phyloP scores from a whole-genome alignment of 2,888 invertebrate species.

The Acronicta leporina region DNA sequence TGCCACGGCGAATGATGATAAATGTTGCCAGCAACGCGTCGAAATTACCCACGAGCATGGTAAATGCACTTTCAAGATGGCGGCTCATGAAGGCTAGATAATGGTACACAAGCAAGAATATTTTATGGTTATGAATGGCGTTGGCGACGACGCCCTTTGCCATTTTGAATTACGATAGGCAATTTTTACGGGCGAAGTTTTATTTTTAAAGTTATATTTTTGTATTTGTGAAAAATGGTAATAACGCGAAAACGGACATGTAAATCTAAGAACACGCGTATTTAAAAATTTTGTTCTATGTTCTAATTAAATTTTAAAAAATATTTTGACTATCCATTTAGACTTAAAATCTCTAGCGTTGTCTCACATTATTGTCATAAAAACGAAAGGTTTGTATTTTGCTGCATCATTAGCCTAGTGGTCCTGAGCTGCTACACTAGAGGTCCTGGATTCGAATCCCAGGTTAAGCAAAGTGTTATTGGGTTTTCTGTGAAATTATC shows the following conservation, averaged over 20 bases:
- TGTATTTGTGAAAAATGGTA: slow-evolving; percentile 9
- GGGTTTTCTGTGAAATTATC: too few species aligned
- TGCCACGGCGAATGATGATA: slow-evolving; percentile 66
- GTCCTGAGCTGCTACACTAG: too few species aligned
- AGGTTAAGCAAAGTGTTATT: too few species aligned
- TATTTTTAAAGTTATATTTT: slow-evolving; percentile 37
- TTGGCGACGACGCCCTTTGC: slow-evolving; percentile 32
- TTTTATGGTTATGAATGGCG: slow-evolving; percentile 56
- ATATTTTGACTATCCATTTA: too few species aligned
- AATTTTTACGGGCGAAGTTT: slow-evolving; percentile 46
- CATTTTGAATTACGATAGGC: slow-evolving; percentile 50
- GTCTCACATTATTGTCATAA: too few species aligned
- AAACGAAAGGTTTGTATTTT: too few species aligned
- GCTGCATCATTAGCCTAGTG: too few species aligned
- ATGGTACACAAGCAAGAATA: slow-evolving; percentile 54
- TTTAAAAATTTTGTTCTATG: too few species aligned
- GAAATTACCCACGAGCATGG: slow-evolving; percentile 64
- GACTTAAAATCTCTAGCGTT: too few species aligned
- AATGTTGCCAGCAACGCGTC: slow-evolving; percentile 63
- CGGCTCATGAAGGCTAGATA: slow-evolving; percentile 63
- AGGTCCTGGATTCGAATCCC: too few species aligned
- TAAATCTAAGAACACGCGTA: neutral
- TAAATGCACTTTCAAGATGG: slow-evolving; percentile 71
- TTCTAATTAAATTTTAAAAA: too few species aligned
- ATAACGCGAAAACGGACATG: neutral